A percentile compares a stretch with the other conserved stretches of the same genome.
Conservation (phyloP, 2,113 vertebrate species). For the Peucedramus taeniatus region DNA sequence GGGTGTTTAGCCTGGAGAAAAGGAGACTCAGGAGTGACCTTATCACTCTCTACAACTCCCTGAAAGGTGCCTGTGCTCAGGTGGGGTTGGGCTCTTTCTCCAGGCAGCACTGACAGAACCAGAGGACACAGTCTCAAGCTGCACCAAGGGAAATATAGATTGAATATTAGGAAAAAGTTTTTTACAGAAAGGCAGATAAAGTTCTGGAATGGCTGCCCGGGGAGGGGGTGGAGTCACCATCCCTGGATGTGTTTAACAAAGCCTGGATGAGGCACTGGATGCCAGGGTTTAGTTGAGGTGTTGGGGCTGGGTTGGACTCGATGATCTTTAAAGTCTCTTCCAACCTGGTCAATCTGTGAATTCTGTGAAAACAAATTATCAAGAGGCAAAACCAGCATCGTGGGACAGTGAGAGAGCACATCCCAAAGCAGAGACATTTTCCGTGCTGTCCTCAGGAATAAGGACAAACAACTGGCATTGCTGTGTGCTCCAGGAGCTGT, state of each 20-base stretch:
- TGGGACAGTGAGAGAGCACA: accelerated
- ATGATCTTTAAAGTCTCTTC: neutral
- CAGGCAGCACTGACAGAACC: neutral
- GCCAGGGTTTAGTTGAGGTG: neutral
- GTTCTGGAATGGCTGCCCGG: neutral
- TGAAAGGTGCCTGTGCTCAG: neutral
- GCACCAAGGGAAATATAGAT: neutral
- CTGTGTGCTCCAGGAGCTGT: neutral
- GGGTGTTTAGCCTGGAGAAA: neutral
- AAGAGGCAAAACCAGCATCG: neutral
- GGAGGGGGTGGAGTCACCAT: neutral
- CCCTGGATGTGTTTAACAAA: neutral
- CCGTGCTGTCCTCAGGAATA: accelerated
- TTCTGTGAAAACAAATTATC: neutral
- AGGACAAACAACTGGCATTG: neutral
- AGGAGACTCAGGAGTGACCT: neutral
- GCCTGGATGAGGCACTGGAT: neutral
- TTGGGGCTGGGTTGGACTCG: neutral
- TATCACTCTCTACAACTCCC: neutral
- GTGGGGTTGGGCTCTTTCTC: neutral
- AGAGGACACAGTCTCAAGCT: neutral
- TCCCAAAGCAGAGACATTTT: accelerated
- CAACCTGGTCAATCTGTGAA: neutral
- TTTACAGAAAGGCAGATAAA: neutral
- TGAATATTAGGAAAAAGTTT: neutral